Evolutionary conservation across 2,888 invertebrate genomes (phyloP).

Genomic region (Drosophila fungiperda): DNA sequence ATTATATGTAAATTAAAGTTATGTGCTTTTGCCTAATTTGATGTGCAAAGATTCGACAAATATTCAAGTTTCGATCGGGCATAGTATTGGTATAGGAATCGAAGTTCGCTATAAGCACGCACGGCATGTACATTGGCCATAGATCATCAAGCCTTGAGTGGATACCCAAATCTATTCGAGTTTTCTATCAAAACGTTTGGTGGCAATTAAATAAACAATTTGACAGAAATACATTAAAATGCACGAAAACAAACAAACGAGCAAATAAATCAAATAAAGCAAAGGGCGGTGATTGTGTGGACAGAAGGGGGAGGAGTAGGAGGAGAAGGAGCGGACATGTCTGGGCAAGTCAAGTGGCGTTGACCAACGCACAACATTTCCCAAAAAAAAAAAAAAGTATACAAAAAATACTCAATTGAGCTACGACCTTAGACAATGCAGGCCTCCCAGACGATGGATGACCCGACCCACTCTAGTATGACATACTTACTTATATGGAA

Average conservation of each 20-base stretch:
- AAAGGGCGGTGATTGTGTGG: slow-evolving; percentile 22
- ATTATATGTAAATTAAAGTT: slow-evolving; percentile 9
- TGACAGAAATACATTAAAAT: slow-evolving; percentile 63
- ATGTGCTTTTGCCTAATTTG: slow-evolving; percentile 31
- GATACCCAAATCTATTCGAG: slow-evolving; percentile 7
- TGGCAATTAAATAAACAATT: slow-evolving; percentile 61
- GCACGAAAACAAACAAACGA: slow-evolving; percentile 53
- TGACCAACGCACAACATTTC: slow-evolving; percentile 5
- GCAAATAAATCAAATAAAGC: slow-evolving; percentile 57
- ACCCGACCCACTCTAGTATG: background rate
- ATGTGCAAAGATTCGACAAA: slow-evolving; percentile 42
- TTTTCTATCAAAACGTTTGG: slow-evolving; percentile 38
- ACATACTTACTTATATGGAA: slow-evolving; percentile 15
- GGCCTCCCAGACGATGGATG: slow-evolving; percentile 3
- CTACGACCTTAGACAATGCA: slow-evolving; percentile 38
- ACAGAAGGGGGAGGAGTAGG: background rate
- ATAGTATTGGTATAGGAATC: slow-evolving; percentile 1
- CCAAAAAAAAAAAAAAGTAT: slow-evolving; percentile 16
- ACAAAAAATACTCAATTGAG: slow-evolving; percentile 29
- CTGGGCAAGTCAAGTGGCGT: slow-evolving; percentile 3
- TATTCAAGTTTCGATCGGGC: slow-evolving; percentile 15
- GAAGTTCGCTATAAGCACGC: slow-evolving; percentile 25
- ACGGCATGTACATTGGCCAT: slow-evolving; percentile 30
- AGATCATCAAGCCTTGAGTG: slow-evolving; percentile 16
- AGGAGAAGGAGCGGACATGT: background rate